Base-by-base conservation (phyloP, 2,888 invertebrate genomes). In the Odontothrips loti region DNA sequence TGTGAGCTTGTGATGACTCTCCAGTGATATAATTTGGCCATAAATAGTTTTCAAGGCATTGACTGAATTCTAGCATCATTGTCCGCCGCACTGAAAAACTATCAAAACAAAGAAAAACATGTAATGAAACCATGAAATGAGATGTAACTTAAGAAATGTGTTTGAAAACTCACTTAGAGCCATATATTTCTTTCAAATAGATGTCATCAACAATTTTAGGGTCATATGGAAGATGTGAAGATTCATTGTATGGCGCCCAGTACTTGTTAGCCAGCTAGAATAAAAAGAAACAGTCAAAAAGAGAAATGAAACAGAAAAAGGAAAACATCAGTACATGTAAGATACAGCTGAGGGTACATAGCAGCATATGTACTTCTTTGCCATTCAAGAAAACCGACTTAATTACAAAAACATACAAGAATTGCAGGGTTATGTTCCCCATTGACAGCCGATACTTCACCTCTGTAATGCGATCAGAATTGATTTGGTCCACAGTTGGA, bases 61-160 rank as follows among this genome's bases (percentile, higher is more conserved):
- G 99, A 83, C 97, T 98, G 87, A 98, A 97, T 88, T 99, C 98
- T 82, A 99, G 89, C 91, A 98, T 94, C 94, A 98, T 97, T 83
- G 97, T 95, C 81, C 97, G 92, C n/a, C 96, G 91, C 6, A 94
- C 93, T 17, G 95, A 92, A 87, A 94, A 94, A 85, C 93, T 92
- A 86, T 2, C 89, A 87, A 83, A 79, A 82, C 83, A 82, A 83
- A 83, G 81, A 79, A 47, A 78, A n/a, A 82, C 79, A 17, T 12
- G 0, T 11, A 43, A 47, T 11, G 43, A 79, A 34, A 20, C 12
- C 68, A 20, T 15, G 47, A 43, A 27, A 34, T 47, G 11, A 51
- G 48, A 79, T 48, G 80, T 78, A 47, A 81, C 68, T 20, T 8
- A 68, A 51, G 17, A 4, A 80, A 10, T 51, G 9, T 20, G 17